Evolutionary conservation across 2,113 vertebrate genomes (phyloP).

Genomic region (Anseranas semipalmata): DNA sequence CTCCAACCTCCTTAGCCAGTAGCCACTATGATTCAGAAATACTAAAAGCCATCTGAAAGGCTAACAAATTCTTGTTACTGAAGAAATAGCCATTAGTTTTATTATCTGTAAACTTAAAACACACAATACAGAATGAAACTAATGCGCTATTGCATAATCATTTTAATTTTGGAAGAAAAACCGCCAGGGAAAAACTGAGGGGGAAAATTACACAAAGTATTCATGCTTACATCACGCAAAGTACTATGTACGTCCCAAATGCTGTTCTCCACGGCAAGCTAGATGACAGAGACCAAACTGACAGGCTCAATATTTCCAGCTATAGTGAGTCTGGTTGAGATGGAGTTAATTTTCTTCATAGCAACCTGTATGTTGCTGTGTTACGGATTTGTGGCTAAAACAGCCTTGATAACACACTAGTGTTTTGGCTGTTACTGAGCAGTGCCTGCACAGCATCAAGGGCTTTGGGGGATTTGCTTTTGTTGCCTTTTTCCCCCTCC

Average conservation of each 20-base stretch:
- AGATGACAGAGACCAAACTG: not conserved
- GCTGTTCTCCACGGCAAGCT: too few relatives aligned
- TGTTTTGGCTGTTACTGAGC: not conserved
- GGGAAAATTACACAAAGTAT: too few relatives aligned
- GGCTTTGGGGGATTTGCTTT: too few relatives aligned
- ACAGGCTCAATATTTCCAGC: not conserved
- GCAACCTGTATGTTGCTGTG: not conserved
- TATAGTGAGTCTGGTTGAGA: not conserved
- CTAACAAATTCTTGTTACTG: not conserved
- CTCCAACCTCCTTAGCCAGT: not conserved
- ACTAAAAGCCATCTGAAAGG: not conserved
- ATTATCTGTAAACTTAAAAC: not conserved
- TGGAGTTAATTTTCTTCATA: not conserved
- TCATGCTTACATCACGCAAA: not conserved
- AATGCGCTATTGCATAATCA: not conserved
- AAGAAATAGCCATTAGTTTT: not conserved
- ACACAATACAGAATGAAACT: not conserved
- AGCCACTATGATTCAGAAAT: not conserved
- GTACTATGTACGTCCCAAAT: not conserved
- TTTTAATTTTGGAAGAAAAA: not conserved
- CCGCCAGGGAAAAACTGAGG: not conserved
- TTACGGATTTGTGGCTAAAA: not conserved
- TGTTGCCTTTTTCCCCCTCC: too few relatives aligned
- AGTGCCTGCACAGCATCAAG: not conserved
- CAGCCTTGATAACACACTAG: not conserved